Percentiles rank a stretch among this genome's conserved stretches.
phyloP scores from a whole-genome alignment of 2,113 vertebrate species.

The Thalassarche chlororhynchos region DNA sequence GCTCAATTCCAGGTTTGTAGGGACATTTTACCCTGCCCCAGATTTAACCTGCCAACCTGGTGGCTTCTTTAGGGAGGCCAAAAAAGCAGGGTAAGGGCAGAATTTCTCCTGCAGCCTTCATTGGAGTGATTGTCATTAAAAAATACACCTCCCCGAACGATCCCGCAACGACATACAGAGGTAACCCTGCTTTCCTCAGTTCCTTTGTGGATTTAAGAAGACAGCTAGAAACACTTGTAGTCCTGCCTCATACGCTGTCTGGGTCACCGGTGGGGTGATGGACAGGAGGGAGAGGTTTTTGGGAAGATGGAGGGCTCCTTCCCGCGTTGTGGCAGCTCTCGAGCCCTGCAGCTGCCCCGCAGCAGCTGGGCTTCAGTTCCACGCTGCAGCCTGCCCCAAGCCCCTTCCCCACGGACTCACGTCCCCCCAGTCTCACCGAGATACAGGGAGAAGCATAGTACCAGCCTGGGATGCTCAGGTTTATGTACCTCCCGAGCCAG shows the following conservation, averaged over 20 bases:
- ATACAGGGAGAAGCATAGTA: not conserved
- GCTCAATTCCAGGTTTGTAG: not conserved
- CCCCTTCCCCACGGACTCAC: not conserved
- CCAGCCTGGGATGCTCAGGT: not conserved
- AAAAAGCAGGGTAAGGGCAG: not conserved
- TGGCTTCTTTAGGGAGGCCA: not conserved
- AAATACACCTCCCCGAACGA: not conserved
- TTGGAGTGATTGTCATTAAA: not conserved
- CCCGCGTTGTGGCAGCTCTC: too few species aligned
- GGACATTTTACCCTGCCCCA: not conserved
- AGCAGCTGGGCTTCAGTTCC: not conserved
- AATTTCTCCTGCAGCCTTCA: not conserved
- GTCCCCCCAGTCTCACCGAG: accelerated
- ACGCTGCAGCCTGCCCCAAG: not conserved
- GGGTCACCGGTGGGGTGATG: not conserved
- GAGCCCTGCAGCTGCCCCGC: not conserved
- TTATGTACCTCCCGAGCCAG: not conserved
- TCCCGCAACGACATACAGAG: not conserved
- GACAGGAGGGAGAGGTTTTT: not conserved
- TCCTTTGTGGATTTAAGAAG: not conserved
- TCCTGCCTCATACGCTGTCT: accelerated
- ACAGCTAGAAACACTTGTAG: not conserved
- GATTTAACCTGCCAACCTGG: not conserved
- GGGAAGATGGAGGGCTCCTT: not conserved
- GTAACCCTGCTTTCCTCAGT: not conserved